These are phyloP conservation scores for Gambusia yucatana DNA, from an alignment of 2,797 vertebrate species.

Conservation along the genomic window DNA sequence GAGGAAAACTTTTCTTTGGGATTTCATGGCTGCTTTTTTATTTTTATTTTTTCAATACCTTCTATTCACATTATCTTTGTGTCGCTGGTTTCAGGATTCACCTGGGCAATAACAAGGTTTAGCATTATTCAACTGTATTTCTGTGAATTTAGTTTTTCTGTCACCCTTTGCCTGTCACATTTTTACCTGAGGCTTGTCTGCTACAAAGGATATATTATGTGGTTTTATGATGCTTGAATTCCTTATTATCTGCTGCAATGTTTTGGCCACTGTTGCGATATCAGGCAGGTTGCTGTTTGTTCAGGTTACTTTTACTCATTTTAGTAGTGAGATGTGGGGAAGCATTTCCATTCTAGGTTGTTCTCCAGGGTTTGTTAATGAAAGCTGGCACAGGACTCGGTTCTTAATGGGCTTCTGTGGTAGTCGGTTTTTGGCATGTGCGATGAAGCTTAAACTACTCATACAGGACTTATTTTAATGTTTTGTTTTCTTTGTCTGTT, in stretches of 20 bases:
- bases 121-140: not conserved
- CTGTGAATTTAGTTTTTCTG: slow-evolving; percentile 8
- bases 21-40: not conserved
- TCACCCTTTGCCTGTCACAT: not conserved
- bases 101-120: not conserved
- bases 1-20: slow-evolving; percentile 2
- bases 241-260: slow-evolving; percentile 6
- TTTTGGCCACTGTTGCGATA: not conserved
- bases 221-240: slow-evolving; percentile 2
- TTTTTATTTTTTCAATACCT: not conserved
- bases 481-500: not conserved
- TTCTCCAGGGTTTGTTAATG: slow-evolving; percentile 7
- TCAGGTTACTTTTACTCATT: not conserved
- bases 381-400: slow-evolving; percentile 1
- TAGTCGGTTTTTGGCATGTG: not conserved
- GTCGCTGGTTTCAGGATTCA: not conserved
- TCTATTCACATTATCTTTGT: not conserved
- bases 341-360: not conserved
- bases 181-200: not conserved
- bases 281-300: not conserved
- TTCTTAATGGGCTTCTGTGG: slow-evolving; percentile 13
- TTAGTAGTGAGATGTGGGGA: not conserved
- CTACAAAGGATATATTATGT: not conserved
- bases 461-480: not conserved
- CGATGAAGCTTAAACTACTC: not conserved